phyloP scores from a whole-genome alignment of 2,888 invertebrate species.

The Myathropa florea region DNA sequence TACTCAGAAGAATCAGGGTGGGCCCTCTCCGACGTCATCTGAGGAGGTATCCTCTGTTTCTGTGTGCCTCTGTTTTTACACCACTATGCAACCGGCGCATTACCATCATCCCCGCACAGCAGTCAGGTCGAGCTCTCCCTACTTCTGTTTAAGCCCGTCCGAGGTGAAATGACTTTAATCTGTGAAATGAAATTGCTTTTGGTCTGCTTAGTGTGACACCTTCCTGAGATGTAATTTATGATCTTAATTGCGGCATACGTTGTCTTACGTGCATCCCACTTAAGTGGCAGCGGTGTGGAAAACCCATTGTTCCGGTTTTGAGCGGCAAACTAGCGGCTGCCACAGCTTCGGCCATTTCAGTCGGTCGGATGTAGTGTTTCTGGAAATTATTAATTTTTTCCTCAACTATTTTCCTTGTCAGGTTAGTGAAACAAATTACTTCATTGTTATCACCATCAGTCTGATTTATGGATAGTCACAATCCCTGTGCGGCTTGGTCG shows the following conservation, averaged over 20 bases:
- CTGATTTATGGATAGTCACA: constrained; percentile 67
- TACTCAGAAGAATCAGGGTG: constrained; percentile 48
- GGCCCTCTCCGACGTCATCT: constrained; percentile 50
- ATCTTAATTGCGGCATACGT: constrained; percentile 66
- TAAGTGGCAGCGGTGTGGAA: constrained; percentile 63
- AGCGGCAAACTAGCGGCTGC: constrained; percentile 18
- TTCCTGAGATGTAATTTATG: constrained; percentile 66
- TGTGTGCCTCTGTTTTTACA: constrained; percentile 33
- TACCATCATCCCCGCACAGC: constrained; percentile 22
- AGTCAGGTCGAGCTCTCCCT: background rate
- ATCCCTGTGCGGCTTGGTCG: constrained; percentile 47
- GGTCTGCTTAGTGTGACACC: constrained; percentile 68
- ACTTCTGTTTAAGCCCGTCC: constrained; percentile 30
- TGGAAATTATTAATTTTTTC: constrained; percentile 58
- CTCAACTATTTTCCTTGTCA: constrained; percentile 65
- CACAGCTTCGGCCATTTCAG: constrained; percentile 1
- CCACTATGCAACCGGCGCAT: constrained; percentile 42
- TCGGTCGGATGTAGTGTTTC: constrained; percentile 31
- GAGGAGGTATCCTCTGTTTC: constrained; percentile 22
- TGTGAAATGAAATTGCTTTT: constrained; percentile 57
- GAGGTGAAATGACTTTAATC: constrained; percentile 54
- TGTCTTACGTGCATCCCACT: constrained; percentile 41
- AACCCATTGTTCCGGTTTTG: constrained; percentile 67
- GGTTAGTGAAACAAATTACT: constrained; percentile 71
- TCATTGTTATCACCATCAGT: constrained; percentile 70